Evolutionary conservation across 2,888 invertebrate species (phyloP).

Genomic region (Diaphora mendica): DNA sequence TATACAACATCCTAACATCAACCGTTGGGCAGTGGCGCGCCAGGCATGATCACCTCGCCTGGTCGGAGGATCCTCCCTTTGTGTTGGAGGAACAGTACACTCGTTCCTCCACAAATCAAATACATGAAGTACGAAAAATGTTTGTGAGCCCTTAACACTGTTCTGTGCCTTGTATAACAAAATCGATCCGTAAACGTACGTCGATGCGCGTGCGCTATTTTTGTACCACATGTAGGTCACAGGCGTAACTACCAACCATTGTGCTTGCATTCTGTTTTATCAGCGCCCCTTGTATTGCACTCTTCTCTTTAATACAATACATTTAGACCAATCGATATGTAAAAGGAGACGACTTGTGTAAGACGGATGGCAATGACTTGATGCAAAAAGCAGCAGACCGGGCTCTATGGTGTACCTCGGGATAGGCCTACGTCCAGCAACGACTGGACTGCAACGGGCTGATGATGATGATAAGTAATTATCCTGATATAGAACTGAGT

Average conservation of each 20-base stretch:
- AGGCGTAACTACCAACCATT: conserved; percentile 31
- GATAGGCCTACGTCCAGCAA: too few relatives aligned
- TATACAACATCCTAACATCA: too few relatives aligned
- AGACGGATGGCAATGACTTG: too few relatives aligned
- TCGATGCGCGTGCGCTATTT: conserved; percentile 57
- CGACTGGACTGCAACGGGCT: too few relatives aligned
- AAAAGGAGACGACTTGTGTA: background rate
- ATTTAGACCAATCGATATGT: background rate
- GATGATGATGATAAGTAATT: background rate
- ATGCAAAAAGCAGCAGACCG: too few relatives aligned
- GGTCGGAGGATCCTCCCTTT: too few relatives aligned
- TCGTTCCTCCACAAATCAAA: too few relatives aligned
- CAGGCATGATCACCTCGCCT: too few relatives aligned
- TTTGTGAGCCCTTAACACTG: conserved; percentile 30
- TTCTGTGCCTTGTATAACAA: conserved; percentile 34
- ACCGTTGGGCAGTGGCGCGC: too few relatives aligned
- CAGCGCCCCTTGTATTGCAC: background rate
- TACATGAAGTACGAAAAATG: conserved; percentile 1
- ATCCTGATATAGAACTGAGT: too few relatives aligned
- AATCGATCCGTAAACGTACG: conserved; percentile 32
- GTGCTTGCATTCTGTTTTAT: conserved; percentile 23
- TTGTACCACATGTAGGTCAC: conserved; percentile 61
- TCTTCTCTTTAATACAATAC: background rate
- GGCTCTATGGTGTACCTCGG: too few relatives aligned
- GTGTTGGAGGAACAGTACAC: too few relatives aligned